Evolutionary conservation across 1,140 invertebrate genomes (phyloP), one percentile per base, ranked within the genome.

Genomic region (Calycopis cecrops): DNA sequence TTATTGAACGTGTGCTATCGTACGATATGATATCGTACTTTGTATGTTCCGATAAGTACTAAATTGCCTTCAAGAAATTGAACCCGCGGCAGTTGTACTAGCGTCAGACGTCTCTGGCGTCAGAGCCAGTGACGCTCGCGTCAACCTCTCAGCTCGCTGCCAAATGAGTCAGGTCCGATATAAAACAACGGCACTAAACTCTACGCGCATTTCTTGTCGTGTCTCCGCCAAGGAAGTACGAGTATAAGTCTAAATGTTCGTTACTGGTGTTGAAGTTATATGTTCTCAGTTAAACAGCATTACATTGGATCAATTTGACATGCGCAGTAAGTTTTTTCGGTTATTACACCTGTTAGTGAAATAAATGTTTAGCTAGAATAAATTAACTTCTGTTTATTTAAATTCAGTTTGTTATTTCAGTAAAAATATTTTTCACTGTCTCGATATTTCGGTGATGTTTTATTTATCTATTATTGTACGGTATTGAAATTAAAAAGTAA

Each of bases 131-230:
- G 33, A 37, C 48, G 59, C 62, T 79, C 77, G 80, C 77, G 79
- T 73, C 58, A 65, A 56, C 53, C 52, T 60, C 62, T 67, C n/a
- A 61, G 60, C 67, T 52, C 63, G 67, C 69, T 80, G 79, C 79
- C 79, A 85, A 85, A 65, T 79, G 78, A 82, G 54, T 85, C 82
- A 83, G 60, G 44, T 54, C 55, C 58, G 48, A 74, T 83, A 83
- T 83, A 85, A 84, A 73, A 73, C 67, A 57, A 49, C 56, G 52
- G 56, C 50, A 48, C 48, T 52, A 61, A 60, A 48, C 58, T 52
- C 59, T 63, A 38, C 34, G 50, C 59, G 63, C 78, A 85, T 70
- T 79, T 65, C 48, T 55, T 55, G 69, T 56, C 59, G 50, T 65
- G 65, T 57, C 61, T 47, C 48, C 65, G 69, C 40, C 44, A 64